Evolutionary conservation across 2,888 invertebrate genomes (phyloP), one percentile per base, ranked within the genome.

Genomic region (Ceramica pisi): DNA sequence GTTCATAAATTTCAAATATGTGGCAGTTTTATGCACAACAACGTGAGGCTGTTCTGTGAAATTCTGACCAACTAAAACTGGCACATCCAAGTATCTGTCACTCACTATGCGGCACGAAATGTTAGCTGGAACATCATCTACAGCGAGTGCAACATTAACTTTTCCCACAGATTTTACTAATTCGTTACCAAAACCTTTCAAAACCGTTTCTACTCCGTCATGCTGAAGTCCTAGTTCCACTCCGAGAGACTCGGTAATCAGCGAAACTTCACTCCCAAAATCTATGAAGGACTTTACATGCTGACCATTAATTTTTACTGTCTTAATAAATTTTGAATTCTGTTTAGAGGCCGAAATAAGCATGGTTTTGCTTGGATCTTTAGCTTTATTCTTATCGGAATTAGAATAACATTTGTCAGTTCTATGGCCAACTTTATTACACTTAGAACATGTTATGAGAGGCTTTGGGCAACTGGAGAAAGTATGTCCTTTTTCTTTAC

Each of bases 1-100:
- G n/a, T 38, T 51, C 38, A 51, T 31, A 51, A 63, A 63, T 38
- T 38, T 19, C n/a, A 63, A 63, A 14, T 63, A 38, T 35, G 63
- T 63, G 21, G 63, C 63, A 51, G 63, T 63, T 21, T 63, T 63
- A 8, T 63, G 51, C 63, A 63, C 63, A 51, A 63, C 63, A 63
- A 63, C 38, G 38, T 63, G 63, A 61, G 51, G 38, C 63, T 51
- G 63, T 50, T 35, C 50, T n/a, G n/a, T n/a, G n/a, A n/a, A n/a
- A n/a, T n/a, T n/a, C n/a, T n/a, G n/a, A n/a, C n/a, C n/a, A n/a
- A 63, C 38, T 63, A 63, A 53, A 21, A 63, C 63, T 9, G 63
- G 63, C 8, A 63, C 63, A 38, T 63, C 51, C 12, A 63, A 63
- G 21, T 63, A 63, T 63, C 41, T 63, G 38, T 63, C 51, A 21